phyloP scores from a whole-genome alignment of 2,797 vertebrate genomes.

The Acanthopagrus latus region DNA sequence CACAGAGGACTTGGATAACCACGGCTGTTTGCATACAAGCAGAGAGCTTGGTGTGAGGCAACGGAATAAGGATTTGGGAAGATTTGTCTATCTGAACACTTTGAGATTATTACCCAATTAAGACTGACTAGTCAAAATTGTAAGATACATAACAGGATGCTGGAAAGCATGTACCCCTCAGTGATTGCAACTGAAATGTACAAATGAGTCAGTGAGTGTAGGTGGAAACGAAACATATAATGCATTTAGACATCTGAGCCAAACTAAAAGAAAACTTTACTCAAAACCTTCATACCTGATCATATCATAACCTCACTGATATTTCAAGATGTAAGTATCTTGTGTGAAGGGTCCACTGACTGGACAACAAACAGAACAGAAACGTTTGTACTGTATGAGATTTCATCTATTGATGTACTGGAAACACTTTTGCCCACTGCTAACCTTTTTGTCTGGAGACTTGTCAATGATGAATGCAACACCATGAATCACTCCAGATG shows the following conservation, averaged over 20 bases:
- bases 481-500: slow-evolving; percentile 35
- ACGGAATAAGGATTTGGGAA: neutral
- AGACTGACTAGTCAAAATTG: slow-evolving; percentile 27
- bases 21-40: slow-evolving; percentile 20
- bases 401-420: slow-evolving; percentile 42
- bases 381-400: slow-evolving; percentile 7
- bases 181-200: neutral
- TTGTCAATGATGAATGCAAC: slow-evolving; percentile 45
- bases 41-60: slow-evolving; percentile 10
- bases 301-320: slow-evolving; percentile 26
- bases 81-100: slow-evolving; percentile 5
- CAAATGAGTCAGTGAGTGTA: neutral
- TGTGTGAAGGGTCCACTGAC: too few species aligned
- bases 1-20: slow-evolving; percentile 27
- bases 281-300: neutral
- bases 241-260: neutral
- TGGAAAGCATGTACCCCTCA: neutral
- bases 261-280: neutral
- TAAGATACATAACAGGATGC: neutral
- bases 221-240: slow-evolving; percentile 12
- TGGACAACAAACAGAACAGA: slow-evolving; percentile 11
- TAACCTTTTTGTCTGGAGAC: slow-evolving; percentile 51
- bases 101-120: slow-evolving; percentile 35
- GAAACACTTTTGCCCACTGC: slow-evolving; percentile 54
- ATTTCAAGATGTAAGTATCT: slow-evolving; percentile 31